phyloP scores from a whole-genome alignment of 2,797 vertebrate genomes.

The Sebastes kiyomatsui region DNA sequence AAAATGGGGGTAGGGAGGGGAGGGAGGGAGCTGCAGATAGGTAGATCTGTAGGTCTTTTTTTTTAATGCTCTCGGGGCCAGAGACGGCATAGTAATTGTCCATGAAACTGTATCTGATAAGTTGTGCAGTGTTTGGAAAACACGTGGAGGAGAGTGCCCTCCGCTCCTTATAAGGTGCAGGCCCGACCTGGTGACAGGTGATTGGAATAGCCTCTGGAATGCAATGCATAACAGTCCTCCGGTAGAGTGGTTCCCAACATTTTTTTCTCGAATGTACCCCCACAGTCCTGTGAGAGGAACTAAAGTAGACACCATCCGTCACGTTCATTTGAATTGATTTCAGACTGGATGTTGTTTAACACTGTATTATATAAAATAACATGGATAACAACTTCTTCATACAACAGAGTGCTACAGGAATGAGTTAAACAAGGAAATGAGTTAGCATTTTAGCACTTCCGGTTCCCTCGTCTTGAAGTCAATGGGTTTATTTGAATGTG shows the following conservation, averaged over 20 bases:
- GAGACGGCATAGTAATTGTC: slow-evolving; percentile 65
- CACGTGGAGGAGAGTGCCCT: slow-evolving; percentile 75
- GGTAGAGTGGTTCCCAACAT: slow-evolving; percentile 5
- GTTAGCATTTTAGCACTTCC: no score
- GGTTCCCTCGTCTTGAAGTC: no score
- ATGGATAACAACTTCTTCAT: not conserved
- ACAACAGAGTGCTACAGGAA: no score
- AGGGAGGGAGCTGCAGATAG: slow-evolving; percentile 5
- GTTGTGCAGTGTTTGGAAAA: slow-evolving; percentile 76
- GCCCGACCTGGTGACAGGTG: slow-evolving; percentile 76
- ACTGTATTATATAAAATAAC: not conserved
- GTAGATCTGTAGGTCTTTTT: slow-evolving; percentile 15
- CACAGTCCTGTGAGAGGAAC: not conserved
- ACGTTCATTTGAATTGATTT: not conserved
- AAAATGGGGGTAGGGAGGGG: slow-evolving; percentile 40
- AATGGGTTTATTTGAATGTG: no score
- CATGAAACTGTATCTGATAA: slow-evolving; percentile 79
- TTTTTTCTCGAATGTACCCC: not conserved
- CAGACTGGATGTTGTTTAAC: not conserved
- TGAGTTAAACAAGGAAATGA: no score
- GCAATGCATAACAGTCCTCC: slow-evolving; percentile 58
- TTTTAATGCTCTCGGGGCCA: slow-evolving; percentile 32
- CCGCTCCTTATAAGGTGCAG: slow-evolving; percentile 78
- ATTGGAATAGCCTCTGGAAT: slow-evolving; percentile 80
- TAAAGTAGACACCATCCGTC: not conserved